phyloP scores from a whole-genome alignment of 2,888 invertebrate genomes.

The Drosophila putrida region DNA sequence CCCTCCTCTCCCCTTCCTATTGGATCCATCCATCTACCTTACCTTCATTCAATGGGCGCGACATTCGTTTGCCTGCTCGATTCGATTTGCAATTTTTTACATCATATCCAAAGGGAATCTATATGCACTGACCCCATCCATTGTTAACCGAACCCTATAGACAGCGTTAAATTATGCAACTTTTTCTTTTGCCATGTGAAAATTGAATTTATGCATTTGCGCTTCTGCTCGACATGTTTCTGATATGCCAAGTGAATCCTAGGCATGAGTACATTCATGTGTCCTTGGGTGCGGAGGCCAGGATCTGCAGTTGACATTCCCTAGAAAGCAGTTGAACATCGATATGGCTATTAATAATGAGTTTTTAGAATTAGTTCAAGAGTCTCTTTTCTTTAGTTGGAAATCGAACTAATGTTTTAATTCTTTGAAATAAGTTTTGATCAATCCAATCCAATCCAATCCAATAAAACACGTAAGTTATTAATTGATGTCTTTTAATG shows the following conservation, averaged over 20 bases:
- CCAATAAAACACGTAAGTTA: no score
- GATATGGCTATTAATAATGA: not conserved
- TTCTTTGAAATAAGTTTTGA: not conserved
- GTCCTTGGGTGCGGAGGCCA: conserved; percentile 1
- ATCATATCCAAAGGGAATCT: conserved; percentile 25
- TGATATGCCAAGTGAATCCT: not conserved
- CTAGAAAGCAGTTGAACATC: not conserved
- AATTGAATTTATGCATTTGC: conserved; percentile 78
- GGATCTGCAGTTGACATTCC: conserved; percentile 31
- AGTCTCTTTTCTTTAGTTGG: not conserved
- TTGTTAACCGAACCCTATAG: conserved; percentile 37
- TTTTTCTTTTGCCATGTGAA: conserved; percentile 45
- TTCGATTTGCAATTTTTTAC: conserved; percentile 80
- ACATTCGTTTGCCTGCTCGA: conserved; percentile 63
- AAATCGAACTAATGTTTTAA: not conserved
- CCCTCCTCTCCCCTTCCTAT: no score
- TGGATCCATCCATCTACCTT: conserved; percentile 1
- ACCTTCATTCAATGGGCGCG: conserved; percentile 42
- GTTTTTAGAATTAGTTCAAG: not conserved
- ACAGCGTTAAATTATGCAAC: conserved; percentile 76
- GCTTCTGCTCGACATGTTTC: conserved; percentile 32
- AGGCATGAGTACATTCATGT: not conserved
- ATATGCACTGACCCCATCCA: conserved; percentile 22
- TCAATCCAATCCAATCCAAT: no score
- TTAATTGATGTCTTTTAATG: no score